Evolutionary conservation across 2,888 invertebrate genomes (phyloP), one percentile per base, ranked within the genome.

Genomic region (Phlogophora meticulosa): DNA sequence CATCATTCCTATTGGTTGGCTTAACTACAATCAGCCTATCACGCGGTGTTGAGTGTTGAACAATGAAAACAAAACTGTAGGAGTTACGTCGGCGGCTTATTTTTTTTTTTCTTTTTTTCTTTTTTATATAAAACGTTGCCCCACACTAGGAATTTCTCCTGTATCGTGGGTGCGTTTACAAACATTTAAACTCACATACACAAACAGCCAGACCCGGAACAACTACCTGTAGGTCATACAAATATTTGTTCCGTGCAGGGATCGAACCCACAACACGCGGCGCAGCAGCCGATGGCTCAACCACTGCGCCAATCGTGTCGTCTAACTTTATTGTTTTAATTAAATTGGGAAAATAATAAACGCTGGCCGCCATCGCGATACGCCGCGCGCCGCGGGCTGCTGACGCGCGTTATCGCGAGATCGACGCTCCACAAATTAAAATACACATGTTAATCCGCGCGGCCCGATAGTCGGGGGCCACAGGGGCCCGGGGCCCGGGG

Each of bases 281-380:
- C n/a, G n/a, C n/a, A n/a, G n/a, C n/a, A n/a, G n/a, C n/a, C n/a
- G n/a, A n/a, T n/a, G n/a, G n/a, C n/a, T n/a, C n/a, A n/a, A n/a
- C n/a, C n/a, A n/a, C n/a, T n/a, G n/a, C n/a, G n/a, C n/a, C n/a
- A n/a, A n/a, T n/a, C n/a, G n/a, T n/a, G n/a, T n/a, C n/a, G n/a
- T n/a, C n/a, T n/a, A n/a, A n/a, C n/a, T n/a, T n/a, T n/a, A 81
- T 76, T 76, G 72, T 80, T 81, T 76, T 65, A 81, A 80, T 80
- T 63, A 79, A 80, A 80, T 79, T 43, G 56, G 15, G 22, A 60
- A 75, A 74, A 78, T 60, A 74, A 81, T 71, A 72, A 72, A 60
- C 11, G 15, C 17, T 20, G 7, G 49, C 34, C 46, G 58, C 57
- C 60, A 81, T 72, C 66, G 56, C 55, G 60, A 64, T 55, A 32